phyloP scores from a whole-genome alignment of 2,888 invertebrate species.

The Fragum sueziense region DNA sequence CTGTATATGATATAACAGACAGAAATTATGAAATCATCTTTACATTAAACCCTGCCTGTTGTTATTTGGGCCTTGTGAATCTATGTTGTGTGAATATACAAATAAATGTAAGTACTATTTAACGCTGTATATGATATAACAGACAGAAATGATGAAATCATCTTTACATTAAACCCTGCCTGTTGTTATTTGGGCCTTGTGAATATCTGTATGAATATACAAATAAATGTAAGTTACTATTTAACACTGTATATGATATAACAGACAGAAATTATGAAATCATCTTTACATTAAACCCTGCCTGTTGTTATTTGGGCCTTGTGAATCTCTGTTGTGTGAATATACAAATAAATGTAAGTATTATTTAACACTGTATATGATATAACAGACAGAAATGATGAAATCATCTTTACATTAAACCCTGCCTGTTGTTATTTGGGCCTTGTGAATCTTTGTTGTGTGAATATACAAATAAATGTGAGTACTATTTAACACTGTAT shows the following conservation, averaged over 20 bases:
- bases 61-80: not conserved
- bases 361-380: no score
- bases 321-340: not conserved
- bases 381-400: no score
- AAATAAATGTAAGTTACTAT: slow-evolving; percentile 1
- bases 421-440: not conserved
- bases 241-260: slow-evolving; percentile 34
- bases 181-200: not conserved
- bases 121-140: slow-evolving; percentile 31
- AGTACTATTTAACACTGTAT: no score
- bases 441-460: not conserved
- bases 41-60: not conserved
- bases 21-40: slow-evolving; percentile 17
- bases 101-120: not conserved
- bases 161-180: slow-evolving; percentile 9
- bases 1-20: slow-evolving; percentile 27
- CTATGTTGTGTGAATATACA: not conserved
- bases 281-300: slow-evolving; percentile 11
- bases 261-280: slow-evolving; percentile 10
- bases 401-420: slow-evolving; percentile 6
- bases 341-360: not conserved
- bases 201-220: not conserved
- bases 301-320: not conserved
- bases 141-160: slow-evolving; percentile 9
- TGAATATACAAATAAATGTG: not conserved